phyloP scores from a whole-genome alignment of 2,888 invertebrate genomes.

The Drosophila lacicola region DNA sequence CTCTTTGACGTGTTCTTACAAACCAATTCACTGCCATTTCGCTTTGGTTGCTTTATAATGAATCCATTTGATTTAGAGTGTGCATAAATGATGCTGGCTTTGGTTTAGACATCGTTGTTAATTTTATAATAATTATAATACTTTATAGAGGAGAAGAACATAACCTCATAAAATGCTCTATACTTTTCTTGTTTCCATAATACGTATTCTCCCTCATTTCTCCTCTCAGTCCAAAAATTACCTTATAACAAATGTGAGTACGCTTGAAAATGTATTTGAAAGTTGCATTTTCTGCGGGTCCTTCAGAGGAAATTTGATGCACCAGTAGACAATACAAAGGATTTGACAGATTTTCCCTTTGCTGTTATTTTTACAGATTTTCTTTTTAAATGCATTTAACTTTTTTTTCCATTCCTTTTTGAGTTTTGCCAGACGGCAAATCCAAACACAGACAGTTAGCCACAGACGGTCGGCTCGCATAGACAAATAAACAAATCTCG shows the following conservation, averaged over 20 bases:
- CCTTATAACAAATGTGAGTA: neutral
- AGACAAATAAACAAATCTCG: slow-evolving; percentile 79
- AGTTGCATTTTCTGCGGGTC: slow-evolving; percentile 44
- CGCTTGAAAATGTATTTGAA: neutral
- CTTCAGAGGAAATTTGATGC: slow-evolving; percentile 19
- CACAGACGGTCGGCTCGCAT: slow-evolving; percentile 72
- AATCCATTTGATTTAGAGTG: no score
- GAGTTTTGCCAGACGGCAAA: slow-evolving; percentile 66
- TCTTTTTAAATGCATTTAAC: slow-evolving; percentile 26
- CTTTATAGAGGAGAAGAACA: no score
- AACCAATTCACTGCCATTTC: neutral
- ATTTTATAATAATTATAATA: no score
- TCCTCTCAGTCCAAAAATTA: no score
- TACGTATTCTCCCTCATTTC: neutral
- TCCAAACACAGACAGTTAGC: slow-evolving; percentile 74
- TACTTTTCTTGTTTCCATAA: neutral
- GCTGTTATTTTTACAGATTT: slow-evolving; percentile 56
- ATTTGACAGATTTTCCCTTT: slow-evolving; percentile 50
- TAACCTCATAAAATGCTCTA: neutral
- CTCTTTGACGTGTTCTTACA: slow-evolving; percentile 5
- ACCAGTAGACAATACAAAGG: slow-evolving; percentile 39
- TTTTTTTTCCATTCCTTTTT: slow-evolving; percentile 34
- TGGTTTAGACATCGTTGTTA: no score
- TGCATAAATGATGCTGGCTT: no score
- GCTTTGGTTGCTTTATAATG: no score